A percentile compares a stretch with the other conserved stretches of the same genome.
These are phyloP conservation scores for Dufourea novaeangliae DNA, from an alignment of 1,140 invertebrate genomes.

Conservation along the genomic window DNA sequence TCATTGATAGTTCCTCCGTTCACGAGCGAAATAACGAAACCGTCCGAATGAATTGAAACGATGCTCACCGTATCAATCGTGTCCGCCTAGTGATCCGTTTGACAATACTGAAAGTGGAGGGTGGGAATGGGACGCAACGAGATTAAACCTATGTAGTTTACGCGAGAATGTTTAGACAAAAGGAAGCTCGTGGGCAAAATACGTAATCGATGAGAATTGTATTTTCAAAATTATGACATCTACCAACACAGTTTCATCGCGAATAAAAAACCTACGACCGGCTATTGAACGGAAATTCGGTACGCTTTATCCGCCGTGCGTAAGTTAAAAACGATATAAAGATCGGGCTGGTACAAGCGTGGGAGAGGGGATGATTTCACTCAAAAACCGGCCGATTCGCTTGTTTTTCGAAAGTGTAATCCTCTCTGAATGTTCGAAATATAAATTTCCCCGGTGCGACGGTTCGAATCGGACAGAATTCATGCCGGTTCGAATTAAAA, in stretches of 20 bases:
- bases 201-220: too few species aligned
- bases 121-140: too few species aligned
- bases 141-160: too few species aligned
- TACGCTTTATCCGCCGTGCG: not conserved
- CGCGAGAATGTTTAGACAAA: too few species aligned
- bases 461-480: not conserved
- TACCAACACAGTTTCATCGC: too few species aligned
- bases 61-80: too few species aligned
- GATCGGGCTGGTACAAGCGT: not conserved
- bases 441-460: not conserved
- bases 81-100: too few species aligned
- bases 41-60: too few species aligned
- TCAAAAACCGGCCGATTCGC: not conserved
- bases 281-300: not conserved
- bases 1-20: not conserved
- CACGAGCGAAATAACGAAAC: too few species aligned
- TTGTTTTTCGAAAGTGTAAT: not conserved
- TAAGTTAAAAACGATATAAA: slow-evolving; percentile 5
- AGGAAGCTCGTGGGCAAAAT: too few species aligned
- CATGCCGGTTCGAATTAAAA: not conserved
- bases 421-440: not conserved
- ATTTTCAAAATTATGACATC: too few species aligned
- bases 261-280: not conserved
- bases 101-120: too few species aligned
- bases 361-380: not conserved